Percentiles rank a stretch among this genome's conserved stretches.
Evolutionary conservation across 2,113 vertebrate species (phyloP).

Genomic region (Xyliphius kryptos): DNA sequence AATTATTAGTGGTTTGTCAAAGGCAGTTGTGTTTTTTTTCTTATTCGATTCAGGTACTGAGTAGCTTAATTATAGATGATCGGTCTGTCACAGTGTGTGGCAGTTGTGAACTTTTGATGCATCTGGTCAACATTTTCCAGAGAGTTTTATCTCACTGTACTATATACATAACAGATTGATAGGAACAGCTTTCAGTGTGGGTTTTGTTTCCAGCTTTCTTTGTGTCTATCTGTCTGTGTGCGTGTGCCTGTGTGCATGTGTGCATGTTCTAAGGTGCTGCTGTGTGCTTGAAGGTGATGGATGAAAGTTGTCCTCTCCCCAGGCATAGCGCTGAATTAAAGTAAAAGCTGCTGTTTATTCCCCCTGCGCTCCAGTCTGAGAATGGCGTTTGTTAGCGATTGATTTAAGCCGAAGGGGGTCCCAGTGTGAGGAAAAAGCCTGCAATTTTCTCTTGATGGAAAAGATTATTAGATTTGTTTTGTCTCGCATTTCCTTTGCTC

Average conservation of each 20-base stretch:
- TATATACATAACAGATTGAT: neutral
- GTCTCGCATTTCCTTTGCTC: constrained; percentile 52
- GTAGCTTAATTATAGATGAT: constrained; percentile 62
- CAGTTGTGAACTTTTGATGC: constrained; percentile 8
- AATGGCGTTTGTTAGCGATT: constrained; percentile 70
- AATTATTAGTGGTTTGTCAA: constrained; percentile 72
- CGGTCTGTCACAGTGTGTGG: constrained; percentile 43
- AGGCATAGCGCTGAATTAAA: constrained; percentile 59
- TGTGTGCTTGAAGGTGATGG: constrained; percentile 64
- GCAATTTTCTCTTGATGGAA: constrained; percentile 58
- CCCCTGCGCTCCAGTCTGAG: constrained; percentile 48
- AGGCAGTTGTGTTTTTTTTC: constrained; percentile 62
- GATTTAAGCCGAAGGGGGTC: constrained; percentile 63
- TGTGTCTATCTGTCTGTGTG: no score
- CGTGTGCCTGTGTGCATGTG: constrained; percentile 31
- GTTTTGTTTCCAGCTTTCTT: constrained; percentile 60
- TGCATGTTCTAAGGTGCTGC: constrained; percentile 41
- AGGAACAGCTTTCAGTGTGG: constrained; percentile 41
- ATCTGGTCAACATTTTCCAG: constrained; percentile 2
- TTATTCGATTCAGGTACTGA: constrained; percentile 48
- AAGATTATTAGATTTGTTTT: constrained; percentile 70
- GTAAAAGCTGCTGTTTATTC: constrained; percentile 73
- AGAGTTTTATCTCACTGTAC: no score
- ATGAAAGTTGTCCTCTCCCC: constrained; percentile 65
- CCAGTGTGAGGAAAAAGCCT: constrained; percentile 44